These are phyloP conservation scores for Panulirus ornatus DNA, from an alignment of 1,140 invertebrate genomes.

Conservation along the genomic window DNA sequence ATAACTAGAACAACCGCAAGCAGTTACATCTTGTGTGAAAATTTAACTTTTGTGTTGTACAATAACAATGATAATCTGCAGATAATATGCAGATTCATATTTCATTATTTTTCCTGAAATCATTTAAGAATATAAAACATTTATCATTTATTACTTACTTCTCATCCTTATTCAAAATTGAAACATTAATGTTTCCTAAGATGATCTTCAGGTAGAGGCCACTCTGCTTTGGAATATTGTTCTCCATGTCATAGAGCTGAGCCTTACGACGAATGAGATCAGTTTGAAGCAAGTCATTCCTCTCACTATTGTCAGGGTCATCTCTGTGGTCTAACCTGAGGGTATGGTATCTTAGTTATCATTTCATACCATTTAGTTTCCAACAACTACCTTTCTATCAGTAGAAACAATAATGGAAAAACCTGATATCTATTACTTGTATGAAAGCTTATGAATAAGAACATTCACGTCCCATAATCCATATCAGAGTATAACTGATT, in stretches of 20 bases:
- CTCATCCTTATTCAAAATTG: slow-evolving; percentile 96
- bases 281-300: slow-evolving; percentile 82
- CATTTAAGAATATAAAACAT: too few relatives aligned
- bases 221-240: slow-evolving; percentile 90
- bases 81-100: too few relatives aligned
- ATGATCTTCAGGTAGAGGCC: slow-evolving; percentile 95
- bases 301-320: slow-evolving; percentile 76
- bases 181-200: slow-evolving; percentile 97
- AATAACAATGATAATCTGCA: too few relatives aligned
- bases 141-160: slow-evolving; percentile 91
- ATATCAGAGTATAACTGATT: too few relatives aligned
- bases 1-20: too few relatives aligned
- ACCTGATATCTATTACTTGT: background rate
- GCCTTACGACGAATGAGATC: slow-evolving; percentile 87
- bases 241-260: slow-evolving; percentile 90
- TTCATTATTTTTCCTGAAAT: too few relatives aligned
- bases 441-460: background rate
- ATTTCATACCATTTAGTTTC: background rate
- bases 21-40: too few relatives aligned
- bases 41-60: too few relatives aligned
- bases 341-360: background rate
- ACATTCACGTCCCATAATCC: background rate
- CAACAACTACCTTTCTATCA: background rate
- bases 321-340: slow-evolving; percentile 66
- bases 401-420: background rate